Conservation (phyloP, 2,797 vertebrate genomes). For the Diglossa cyanea region DNA sequence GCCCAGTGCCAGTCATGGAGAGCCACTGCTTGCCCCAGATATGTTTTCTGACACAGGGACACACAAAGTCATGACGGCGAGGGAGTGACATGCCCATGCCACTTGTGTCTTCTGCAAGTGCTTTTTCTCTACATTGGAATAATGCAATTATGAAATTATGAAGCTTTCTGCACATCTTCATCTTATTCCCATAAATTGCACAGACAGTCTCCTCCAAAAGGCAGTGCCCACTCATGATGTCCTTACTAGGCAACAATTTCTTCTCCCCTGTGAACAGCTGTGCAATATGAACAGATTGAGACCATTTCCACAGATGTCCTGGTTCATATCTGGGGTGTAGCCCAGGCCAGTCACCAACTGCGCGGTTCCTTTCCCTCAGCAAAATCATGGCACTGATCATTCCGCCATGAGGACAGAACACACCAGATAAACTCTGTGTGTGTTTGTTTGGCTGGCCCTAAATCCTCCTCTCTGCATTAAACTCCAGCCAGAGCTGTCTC, state of each 20-base stretch:
- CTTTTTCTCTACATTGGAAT: background rate
- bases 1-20: background rate
- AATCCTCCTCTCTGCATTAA: background rate
- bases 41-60: background rate
- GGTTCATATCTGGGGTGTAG: background rate
- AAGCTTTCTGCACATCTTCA: background rate
- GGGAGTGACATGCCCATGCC: background rate
- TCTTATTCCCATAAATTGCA: background rate
- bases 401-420: background rate
- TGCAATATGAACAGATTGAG: background rate
- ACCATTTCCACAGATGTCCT: background rate
- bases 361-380: background rate
- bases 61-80: background rate
- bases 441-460: background rate
- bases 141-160: background rate
- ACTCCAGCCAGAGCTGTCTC: background rate
- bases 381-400: background rate
- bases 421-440: background rate
- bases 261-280: background rate
- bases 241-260: background rate
- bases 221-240: accelerated
- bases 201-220: background rate
- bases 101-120: background rate
- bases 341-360: background rate
- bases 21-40: background rate